phyloP scores from a whole-genome alignment of 2,113 vertebrate species.

The Tenebrosternarchus preto region DNA sequence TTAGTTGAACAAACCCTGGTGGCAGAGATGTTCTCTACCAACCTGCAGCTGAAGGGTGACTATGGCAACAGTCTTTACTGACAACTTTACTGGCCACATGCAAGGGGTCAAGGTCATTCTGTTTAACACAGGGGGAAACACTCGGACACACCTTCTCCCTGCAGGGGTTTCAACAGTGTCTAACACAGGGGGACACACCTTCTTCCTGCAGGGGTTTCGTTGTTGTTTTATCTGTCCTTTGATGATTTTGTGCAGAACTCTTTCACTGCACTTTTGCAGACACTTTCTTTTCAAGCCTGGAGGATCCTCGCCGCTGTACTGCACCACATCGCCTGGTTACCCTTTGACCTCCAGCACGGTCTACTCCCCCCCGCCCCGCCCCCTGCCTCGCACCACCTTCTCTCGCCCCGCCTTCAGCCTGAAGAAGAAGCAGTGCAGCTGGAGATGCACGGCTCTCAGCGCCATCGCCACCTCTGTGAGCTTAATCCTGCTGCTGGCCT shows the following conservation, averaged over 20 bases:
- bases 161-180: not conserved
- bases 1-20: conserved; percentile 50
- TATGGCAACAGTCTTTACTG: conserved; percentile 55
- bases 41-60: conserved; percentile 50
- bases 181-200: too few species aligned
- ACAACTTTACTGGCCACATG: conserved; percentile 58
- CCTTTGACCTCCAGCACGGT: conserved; percentile 98
- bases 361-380: conserved; percentile 95
- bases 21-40: conserved; percentile 45
- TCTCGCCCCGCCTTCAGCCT: conserved; percentile 94
- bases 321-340: conserved; percentile 93
- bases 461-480: conserved; percentile 93
- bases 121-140: conserved; percentile 29
- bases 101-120: conserved; percentile 39
- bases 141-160: too few species aligned
- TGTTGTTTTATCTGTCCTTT: not conserved
- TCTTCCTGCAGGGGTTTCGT: too few species aligned
- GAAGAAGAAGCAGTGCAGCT: conserved; percentile 98
- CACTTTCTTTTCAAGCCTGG: conserved; percentile 99
- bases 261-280: conserved; percentile 69
- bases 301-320: conserved; percentile 96
- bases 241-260: conserved; percentile 20
- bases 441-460: conserved; percentile 96
- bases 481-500: conserved; percentile 90
- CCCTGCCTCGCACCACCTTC: conserved; percentile 93